These are phyloP conservation scores for Eurystomus gularis DNA, from an alignment of 2,113 vertebrate species.

Conservation along the genomic window DNA sequence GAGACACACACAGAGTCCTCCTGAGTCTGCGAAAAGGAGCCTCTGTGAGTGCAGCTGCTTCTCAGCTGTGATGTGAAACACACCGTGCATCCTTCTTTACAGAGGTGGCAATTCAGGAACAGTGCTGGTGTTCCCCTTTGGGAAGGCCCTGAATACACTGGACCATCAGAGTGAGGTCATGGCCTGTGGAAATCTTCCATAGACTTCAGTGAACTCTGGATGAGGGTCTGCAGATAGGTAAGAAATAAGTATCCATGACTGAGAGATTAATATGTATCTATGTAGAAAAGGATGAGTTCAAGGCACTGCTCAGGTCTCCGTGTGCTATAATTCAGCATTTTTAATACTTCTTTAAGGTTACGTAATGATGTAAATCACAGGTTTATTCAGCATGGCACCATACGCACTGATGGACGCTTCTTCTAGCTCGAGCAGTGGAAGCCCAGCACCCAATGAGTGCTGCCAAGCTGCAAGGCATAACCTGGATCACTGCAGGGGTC, in stretches of 20 bases:
- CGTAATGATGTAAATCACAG: background rate
- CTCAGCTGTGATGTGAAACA: background rate
- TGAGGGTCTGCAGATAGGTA: background rate
- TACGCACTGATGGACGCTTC: background rate
- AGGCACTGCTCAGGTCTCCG: background rate
- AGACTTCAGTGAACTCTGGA: background rate
- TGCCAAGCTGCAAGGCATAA: background rate
- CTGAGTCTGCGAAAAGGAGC: background rate
- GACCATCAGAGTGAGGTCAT: background rate
- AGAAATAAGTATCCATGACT: background rate
- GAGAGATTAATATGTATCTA: background rate
- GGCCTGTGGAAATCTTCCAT: background rate
- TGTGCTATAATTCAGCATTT: background rate
- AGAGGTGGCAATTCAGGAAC: background rate
- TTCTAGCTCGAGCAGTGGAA: background rate
- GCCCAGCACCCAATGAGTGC: background rate
- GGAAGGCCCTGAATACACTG: background rate
- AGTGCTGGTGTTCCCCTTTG: background rate
- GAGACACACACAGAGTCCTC: background rate
- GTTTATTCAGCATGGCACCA: background rate
- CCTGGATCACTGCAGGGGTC: background rate
- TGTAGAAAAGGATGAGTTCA: background rate
- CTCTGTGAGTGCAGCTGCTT: background rate
- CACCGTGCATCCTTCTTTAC: background rate
- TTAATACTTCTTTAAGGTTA: background rate